Percentiles rank a stretch among this genome's conserved stretches.
These are phyloP conservation scores for Choloepus didactylus DNA, from an alignment of 2,797 vertebrate genomes.

Conservation along the genomic window DNA sequence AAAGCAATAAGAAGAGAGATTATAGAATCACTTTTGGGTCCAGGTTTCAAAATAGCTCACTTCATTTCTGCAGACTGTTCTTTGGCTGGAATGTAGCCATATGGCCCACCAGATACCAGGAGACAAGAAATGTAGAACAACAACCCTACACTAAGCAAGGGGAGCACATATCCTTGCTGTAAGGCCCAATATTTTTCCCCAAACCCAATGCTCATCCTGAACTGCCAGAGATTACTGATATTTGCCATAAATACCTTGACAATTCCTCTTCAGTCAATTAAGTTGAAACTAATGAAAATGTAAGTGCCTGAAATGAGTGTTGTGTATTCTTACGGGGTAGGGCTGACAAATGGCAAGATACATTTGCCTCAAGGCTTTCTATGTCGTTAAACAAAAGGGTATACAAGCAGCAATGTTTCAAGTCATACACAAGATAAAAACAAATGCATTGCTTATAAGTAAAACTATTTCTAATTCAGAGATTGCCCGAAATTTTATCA, in stretches of 20 bases:
- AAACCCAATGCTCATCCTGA: background rate
- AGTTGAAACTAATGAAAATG: background rate
- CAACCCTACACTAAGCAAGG: background rate
- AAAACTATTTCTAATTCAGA: constrained; percentile 24
- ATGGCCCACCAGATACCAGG: background rate
- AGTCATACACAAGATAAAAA: background rate
- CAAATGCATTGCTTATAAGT: background rate
- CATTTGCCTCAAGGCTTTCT: background rate
- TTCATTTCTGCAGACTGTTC: background rate
- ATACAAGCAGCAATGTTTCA: background rate
- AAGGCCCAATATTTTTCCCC: background rate
- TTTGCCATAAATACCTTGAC: background rate
- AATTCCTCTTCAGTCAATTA: background rate
- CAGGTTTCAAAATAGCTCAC: background rate
- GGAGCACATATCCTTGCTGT: background rate
- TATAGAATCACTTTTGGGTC: background rate
- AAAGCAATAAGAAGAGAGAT: background rate
- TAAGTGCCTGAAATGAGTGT: background rate
- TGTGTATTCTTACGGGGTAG: background rate
- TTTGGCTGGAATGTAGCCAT: background rate
- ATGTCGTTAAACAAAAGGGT: background rate
- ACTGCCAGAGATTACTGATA: background rate
- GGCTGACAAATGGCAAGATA: background rate
- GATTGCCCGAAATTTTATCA: background rate
- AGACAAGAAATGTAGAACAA: background rate